Evolutionary conservation across 1,140 invertebrate species (phyloP), one percentile per base, ranked within the genome.

Genomic region (Sycobia sp.): DNA sequence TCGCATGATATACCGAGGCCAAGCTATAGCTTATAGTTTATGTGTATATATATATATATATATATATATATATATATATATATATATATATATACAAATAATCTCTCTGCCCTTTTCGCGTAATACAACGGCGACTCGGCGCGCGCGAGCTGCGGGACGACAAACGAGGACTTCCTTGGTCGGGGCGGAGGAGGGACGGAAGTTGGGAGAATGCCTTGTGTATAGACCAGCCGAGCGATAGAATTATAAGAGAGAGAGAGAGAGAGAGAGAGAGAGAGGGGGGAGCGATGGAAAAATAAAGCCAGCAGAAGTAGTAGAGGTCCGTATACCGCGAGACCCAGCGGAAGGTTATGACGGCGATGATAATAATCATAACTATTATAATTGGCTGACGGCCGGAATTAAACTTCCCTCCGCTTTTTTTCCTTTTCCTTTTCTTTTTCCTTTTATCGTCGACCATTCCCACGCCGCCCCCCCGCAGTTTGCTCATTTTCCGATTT

Each of bases 61-160:
- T n/a, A n/a, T n/a, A n/a, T n/a, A n/a, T n/a, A n/a, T n/a, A n/a
- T n/a, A n/a, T n/a, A n/a, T n/a, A n/a, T n/a, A n/a, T n/a, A n/a
- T n/a, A n/a, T n/a, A n/a, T n/a, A n/a, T n/a, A n/a, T n/a, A 67
- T 67, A 70, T 73, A 73, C 70, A 73, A 75, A 77, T 78, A 75
- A 77, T 75, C 71, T 75, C 67, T 65, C 66, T 67, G 61, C 64
- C 66, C 66, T 70, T 70, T 74, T 69, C 66, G 69, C 62, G 70
- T 62, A 67, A 66, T 69, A 58, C 36, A 73, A 69, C 49, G 55
- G 47, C 58, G 54, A n/a, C n/a, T n/a, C n/a, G n/a, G 56, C 44
- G 11, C 43, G 44, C 44, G 3, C 22, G 22, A 47, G 67, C 16
- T 5, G 62, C 60, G 9, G 62, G 38, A 56, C n/a, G n/a, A n/a